phyloP scores from a whole-genome alignment of 2,797 vertebrate species.

The Rousettus madagascariensis region DNA sequence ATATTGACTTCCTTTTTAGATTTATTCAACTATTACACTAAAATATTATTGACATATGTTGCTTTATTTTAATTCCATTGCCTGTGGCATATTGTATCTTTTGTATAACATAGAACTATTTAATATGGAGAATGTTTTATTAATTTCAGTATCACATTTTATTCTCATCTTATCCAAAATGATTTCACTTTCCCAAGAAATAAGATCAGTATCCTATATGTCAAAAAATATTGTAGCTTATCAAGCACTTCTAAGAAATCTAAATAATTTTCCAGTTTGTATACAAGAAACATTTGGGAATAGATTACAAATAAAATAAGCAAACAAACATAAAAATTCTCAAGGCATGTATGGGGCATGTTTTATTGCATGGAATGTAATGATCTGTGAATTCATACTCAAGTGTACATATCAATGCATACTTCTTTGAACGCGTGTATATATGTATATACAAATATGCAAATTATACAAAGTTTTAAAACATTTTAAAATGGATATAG shows the following conservation, averaged over 20 bases:
- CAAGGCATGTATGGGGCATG: not conserved
- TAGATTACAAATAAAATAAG: not conserved
- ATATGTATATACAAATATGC: not conserved
- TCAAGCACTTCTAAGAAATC: not conserved
- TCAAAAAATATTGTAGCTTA: not conserved
- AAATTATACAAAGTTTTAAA: not conserved
- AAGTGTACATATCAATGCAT: not conserved
- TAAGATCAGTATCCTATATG: not conserved
- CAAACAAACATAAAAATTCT: not conserved
- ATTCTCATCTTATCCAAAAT: not conserved
- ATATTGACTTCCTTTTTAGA: not conserved
- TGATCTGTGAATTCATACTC: conserved; percentile 29
- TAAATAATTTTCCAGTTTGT: conserved; percentile 24
- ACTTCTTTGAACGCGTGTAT: not conserved
- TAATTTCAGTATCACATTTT: conserved; percentile 2
- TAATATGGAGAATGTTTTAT: conserved; percentile 17
- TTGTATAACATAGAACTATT: not conserved
- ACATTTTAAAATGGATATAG: not conserved
- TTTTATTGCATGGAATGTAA: not conserved
- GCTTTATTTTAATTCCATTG: conserved; percentile 26
- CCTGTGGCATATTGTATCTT: not conserved
- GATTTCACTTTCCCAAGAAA: not conserved
- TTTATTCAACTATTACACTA: not conserved
- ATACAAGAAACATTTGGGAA: not conserved
- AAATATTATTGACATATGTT: conserved; percentile 4